Conservation (phyloP, 2,797 vertebrate species). For the Champsocephalus gunnari region DNA sequence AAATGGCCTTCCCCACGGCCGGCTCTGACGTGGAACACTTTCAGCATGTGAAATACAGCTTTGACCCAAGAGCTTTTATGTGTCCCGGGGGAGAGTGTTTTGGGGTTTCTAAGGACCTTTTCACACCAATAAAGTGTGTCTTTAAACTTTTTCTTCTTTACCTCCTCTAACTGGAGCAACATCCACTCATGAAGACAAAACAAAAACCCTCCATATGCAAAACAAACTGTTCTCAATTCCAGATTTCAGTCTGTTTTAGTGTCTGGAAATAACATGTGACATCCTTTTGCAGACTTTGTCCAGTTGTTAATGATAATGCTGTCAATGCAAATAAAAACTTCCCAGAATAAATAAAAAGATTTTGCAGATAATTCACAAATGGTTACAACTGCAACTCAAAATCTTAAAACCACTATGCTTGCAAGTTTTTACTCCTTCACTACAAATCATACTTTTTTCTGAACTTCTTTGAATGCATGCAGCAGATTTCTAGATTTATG, state of each 20-base stretch:
- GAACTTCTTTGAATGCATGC: neutral
- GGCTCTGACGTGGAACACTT: conserved; percentile 55
- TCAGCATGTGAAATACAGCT: conserved; percentile 71
- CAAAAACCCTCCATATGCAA: conserved; percentile 36
- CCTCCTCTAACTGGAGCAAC: conserved; percentile 44
- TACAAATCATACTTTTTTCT: conserved; percentile 8
- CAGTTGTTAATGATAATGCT: conserved; percentile 49
- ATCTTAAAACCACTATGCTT: neutral
- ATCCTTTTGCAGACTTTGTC: conserved; percentile 31
- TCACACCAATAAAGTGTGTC: conserved; percentile 69
- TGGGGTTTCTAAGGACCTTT: conserved; percentile 65
- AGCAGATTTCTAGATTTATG: conserved; percentile 23
- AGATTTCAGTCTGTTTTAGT: conserved; percentile 53
- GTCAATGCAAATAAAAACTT: conserved; percentile 43
- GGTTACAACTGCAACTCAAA: conserved; percentile 14
- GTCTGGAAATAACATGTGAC: conserved; percentile 47
- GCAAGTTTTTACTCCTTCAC: neutral
- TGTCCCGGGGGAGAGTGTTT: conserved; percentile 62
- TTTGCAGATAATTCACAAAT: conserved; percentile 32
- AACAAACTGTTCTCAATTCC: conserved; percentile 38
- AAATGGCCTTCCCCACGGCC: conserved; percentile 53
- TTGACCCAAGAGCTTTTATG: conserved; percentile 71
- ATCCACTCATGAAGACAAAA: conserved; percentile 49
- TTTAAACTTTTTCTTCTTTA: conserved; percentile 46
- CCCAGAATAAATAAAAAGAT: conserved; percentile 20